Base-by-base conservation (phyloP, 2,888 invertebrate genomes). In the Teleiodes luculella region DNA sequence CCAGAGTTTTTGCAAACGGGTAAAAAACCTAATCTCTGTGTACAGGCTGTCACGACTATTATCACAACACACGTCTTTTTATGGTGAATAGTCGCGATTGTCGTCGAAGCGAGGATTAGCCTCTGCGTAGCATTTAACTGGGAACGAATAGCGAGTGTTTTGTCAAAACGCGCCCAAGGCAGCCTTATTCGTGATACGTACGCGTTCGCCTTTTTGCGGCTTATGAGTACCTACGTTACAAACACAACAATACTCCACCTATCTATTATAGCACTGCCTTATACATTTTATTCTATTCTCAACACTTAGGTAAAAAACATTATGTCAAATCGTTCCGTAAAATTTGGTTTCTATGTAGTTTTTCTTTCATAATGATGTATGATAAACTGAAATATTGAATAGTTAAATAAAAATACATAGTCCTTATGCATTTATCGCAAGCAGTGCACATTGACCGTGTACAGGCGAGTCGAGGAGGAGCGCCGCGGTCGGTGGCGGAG, bases 181-280 rank as follows among this genome's bases (percentile, higher is more conserved):
- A 69, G 74, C 68, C 67, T 64, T 65, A 4, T 16, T 41, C 39
- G 11, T 18, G 11, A 20, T 2, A 3, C 11, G 39, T 66, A 65
- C 64, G 76, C 69, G 79, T 74, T 74, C 74, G 85, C 74, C 86
- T 82, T 86, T 84, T 87, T 80, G 74, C 77, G 78, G 80, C 80
- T 80, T 79, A 41, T 20, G 16, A 24, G 16, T 13, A 37, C n/a
- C 35, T n/a, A 47, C 33, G 16, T 31, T 33, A 47, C 8, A 28
- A 13, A 11, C 24, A 4, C 3, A 8, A 28, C n/a, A 28, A 11
- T 28, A 28, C 7, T 3, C 46, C 30, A 20, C 2, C 33, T 14
- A 33, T 33, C 35, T n/a, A 37, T 18, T 18, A 41, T 47, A 31
- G 14, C 7, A n/a, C n/a, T n/a, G n/a, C 31, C 30, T 7, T 14